Evolutionary conservation across 2,113 vertebrate species (phyloP), one percentile per base, ranked within the genome.

Genomic region (Isichthys henryi): DNA sequence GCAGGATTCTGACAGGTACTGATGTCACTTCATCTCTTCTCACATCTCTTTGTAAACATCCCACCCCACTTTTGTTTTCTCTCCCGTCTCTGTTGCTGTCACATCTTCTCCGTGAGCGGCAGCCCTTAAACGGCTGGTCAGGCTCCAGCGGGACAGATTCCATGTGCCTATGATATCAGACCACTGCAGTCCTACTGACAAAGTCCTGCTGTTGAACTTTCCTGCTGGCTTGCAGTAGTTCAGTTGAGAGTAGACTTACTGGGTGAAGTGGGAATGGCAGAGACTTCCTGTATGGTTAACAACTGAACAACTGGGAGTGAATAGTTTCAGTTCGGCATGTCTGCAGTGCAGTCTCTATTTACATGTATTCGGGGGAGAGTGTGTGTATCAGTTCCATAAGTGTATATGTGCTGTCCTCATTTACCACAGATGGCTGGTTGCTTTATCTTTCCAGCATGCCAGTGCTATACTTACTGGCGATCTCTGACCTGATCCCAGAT

Each of bases 151-250:
- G 82, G 82, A 84, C 21, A 17, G 82, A 11, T 23, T n/a, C 9
- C 7, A 19, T 52, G 88, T 91, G 90, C 90, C 82, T 84, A 45
- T 48, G 43, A 84, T 84, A 9, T 84, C 82, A 84, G 15, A 23
- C 82, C 45, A 27, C 82, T 84, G 82, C 82, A 48, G 6, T 84
- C 45, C 82, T 46, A 17, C 45, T 23, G 45, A 48, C 39, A 11
- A 82, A 82, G 15, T 84, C 7, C 19, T 84, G 39, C 43, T 48
- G 2, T 84, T 9, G 23, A 84, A 84, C 82, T 84, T 83, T 5
- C 8, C 39, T 84, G 82, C 45, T n/a, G 31, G 43, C 21, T 45
- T 21, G 45, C 45, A 48, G 45, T 46, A 4, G 19, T 48, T 46
- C 45, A 84, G 43, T 19, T 0, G 35, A 23, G 43, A 84, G 82